Evolutionary conservation across 2,113 vertebrate genomes (phyloP).

Genomic region (Cyphomyrus plagiostoma): DNA sequence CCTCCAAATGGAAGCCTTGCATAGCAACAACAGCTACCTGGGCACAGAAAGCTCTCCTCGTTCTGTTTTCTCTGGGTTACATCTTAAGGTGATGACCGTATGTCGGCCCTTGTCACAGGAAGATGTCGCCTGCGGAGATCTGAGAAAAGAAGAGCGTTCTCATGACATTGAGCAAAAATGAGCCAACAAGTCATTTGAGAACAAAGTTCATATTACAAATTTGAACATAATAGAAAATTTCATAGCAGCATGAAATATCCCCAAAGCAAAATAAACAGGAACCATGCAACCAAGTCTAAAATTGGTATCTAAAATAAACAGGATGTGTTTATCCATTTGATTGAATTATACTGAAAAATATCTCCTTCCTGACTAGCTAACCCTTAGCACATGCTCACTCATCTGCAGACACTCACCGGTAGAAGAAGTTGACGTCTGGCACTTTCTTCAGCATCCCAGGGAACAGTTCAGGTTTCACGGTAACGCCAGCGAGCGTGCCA

Average conservation of each 20-base stretch:
- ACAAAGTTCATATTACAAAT: background rate
- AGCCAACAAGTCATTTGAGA: background rate
- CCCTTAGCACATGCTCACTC: background rate
- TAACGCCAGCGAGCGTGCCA: conserved; percentile 52
- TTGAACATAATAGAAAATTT: background rate
- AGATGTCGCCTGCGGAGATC: conserved; percentile 76
- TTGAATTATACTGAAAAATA: background rate
- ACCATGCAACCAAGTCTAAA: background rate
- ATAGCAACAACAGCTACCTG: background rate
- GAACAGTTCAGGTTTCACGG: conserved; percentile 59
- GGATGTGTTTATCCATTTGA: background rate
- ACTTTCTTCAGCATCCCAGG: conserved; percentile 52
- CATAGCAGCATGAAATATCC: background rate
- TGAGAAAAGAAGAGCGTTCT: conserved; percentile 34
- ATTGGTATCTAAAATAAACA: conserved; percentile 7
- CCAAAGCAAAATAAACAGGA: conserved; percentile 9
- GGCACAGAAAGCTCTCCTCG: conserved; percentile 79
- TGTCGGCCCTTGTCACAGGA: conserved; percentile 84
- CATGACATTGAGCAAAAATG: background rate
- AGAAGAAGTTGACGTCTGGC: conserved; percentile 73
- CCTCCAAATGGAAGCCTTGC: background rate
- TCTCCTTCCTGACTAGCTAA: background rate
- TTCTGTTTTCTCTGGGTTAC: conserved; percentile 67
- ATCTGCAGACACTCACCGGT: conserved; percentile 53
- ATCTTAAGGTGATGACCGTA: conserved; percentile 80